Base-by-base conservation (phyloP, 2,797 vertebrate genomes). In the Columba guinea region DNA sequence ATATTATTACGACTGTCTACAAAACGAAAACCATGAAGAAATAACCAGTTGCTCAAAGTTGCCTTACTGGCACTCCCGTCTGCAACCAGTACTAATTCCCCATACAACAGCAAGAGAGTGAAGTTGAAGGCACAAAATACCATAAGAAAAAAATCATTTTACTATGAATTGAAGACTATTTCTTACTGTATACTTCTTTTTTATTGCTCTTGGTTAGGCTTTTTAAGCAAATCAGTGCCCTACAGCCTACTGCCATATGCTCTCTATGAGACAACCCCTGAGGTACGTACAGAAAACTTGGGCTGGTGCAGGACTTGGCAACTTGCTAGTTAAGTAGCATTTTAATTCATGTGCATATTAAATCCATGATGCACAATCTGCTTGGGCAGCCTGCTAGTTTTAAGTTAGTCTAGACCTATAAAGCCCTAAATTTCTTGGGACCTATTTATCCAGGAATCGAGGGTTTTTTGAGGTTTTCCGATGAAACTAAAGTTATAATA, bases 371-470 rank as follows among this genome's bases (percentile, higher is more conserved):
- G 58, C 65, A 83, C 81, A 93, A 95, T 89, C 87, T 94, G 53
- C 56, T 64, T 80, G 62, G 53, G 60, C n/a, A 94, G 58, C 32
- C 76, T 71, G n/a, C 41, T 92, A 85, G 75, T 96, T 96, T 96
- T 91, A 95, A 95, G 73, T 63, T 90, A 87, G 92, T 92, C 94
- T 96, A 96, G 94, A 96, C 92, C 92, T 91, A 95, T 93, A 97
- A 97, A 95, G 71, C 27, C 39, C 62, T 87, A 91, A 93, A 71
- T 69, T 37, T 82, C 87, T 81, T 85, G 89, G 91, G 82, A 95
- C 62, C 30, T 71, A 58, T 71, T 92, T 81, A 81, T 49, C 18
- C 41, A 91, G 59, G 41, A 75, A 92, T 10, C 4, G 4, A 91
- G 75, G 0, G 77, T 77, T 86, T 83, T 86, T 86, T 13, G 59